Base-by-base conservation (phyloP, 2,888 invertebrate genomes). In the Sarcophaga variegata region DNA sequence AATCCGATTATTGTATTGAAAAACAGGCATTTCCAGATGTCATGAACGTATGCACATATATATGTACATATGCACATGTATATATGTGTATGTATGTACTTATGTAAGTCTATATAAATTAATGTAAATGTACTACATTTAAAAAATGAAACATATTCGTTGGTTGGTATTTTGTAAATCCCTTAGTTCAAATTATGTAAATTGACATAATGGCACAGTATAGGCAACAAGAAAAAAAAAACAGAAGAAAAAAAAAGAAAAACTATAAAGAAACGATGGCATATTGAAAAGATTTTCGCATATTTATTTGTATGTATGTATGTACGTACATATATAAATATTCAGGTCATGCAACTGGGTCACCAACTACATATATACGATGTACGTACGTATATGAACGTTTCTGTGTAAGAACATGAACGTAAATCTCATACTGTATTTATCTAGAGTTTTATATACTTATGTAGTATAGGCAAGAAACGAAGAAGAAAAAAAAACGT, bases 261-360 rank as follows among this genome's bases (percentile, higher is more conserved):
- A 59, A 59, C 59, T 59, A n/a, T 17, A 59, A 37, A 37, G 37
- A 37, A 71, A 60, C n/a, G 59, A 47, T 71, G 69, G 78, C 81
- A 84, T 84, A 87, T 84, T 81, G 83, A 27, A 81, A 69, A 86
- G 86, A 87, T 87, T 87, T 86, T 84, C 81, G 79, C 84, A 84
- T 76, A 79, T 79, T 84, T 81, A 54, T 77, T 54, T 17, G 63
- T 54, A 6, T 54, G 25, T 37, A n/a, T 67, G n/a, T 45, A 14
- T 49, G 14, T 14, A 25, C 5, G 12, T 54, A 14, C 14, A 45
- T 66, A 77, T 66, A 60, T 22, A 64, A 74, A 74, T 76, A 87
- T 84, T 79, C 87, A 87, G 87, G 87, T 84, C 87, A 87, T 81
- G 81, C 77, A 87, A 87, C 79, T 79, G 72, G 87, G 84, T 84